These are phyloP conservation scores for Drosophila leontia DNA, from an alignment of 1,140 invertebrate species.

Conservation along the genomic window DNA sequence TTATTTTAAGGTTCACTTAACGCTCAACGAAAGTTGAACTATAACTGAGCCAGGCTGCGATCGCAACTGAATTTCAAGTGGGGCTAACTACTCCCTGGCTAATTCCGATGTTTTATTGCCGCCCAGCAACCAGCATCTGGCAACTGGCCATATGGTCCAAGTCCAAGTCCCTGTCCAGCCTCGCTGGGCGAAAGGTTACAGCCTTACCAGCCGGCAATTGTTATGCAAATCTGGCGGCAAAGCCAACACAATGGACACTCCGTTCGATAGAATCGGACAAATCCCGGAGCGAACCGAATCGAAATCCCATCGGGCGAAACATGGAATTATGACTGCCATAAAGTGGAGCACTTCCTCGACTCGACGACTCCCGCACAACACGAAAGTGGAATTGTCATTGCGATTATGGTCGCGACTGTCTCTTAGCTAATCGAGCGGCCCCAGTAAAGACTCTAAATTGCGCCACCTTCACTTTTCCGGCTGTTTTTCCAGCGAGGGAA, in stretches of 20 bases:
- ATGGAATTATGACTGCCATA: conserved; percentile 68
- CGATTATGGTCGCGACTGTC: conserved; percentile 62
- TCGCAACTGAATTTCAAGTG: conserved; percentile 35
- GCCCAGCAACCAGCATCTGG: conserved; percentile 27
- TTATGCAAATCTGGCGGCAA: conserved; percentile 71
- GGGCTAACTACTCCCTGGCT: conserved; percentile 45
- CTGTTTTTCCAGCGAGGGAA: conserved; percentile 8
- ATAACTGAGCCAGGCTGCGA: conserved; percentile 26
- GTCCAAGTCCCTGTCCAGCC: conserved; percentile 17
- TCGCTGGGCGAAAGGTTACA: conserved; percentile 71
- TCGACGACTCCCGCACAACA: conserved; percentile 52
- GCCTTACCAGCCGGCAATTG: conserved; percentile 49
- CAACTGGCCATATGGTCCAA: conserved; percentile 36
- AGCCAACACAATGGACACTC: conserved; percentile 62
- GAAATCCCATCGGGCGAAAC: conserved; percentile 49
- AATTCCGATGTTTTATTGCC: conserved; percentile 73
- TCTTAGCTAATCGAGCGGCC: conserved; percentile 47
- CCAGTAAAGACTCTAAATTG: conserved; percentile 44
- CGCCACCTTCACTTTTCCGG: conserved; percentile 71
- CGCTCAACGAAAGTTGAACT: conserved; percentile 50
- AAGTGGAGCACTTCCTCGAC: conserved; percentile 71
- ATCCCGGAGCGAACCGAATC: conserved; percentile 34
- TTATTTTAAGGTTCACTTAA: conserved; percentile 66
- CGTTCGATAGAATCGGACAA: conserved; percentile 60
- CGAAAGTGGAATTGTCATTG: conserved; percentile 68